A percentile compares a stretch with the other conserved stretches of the same genome.
These are phyloP conservation scores for Seriola dumerili DNA, from an alignment of 2,113 vertebrate genomes.

Conservation along the genomic window DNA sequence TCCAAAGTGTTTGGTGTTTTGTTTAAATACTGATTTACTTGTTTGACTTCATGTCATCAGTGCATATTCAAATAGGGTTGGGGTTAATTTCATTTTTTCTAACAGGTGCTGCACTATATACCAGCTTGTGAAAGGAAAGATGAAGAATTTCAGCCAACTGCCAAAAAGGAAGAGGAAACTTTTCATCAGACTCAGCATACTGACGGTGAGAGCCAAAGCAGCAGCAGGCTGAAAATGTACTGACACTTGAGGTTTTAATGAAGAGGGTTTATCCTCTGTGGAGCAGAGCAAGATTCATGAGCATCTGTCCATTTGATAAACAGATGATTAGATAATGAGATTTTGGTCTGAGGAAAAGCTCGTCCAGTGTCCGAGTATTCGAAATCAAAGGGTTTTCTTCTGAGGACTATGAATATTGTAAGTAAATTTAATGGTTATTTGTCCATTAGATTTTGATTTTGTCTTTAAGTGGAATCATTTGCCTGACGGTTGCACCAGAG, in stretches of 20 bases:
- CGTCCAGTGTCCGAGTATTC: neutral
- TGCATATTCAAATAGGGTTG: neutral
- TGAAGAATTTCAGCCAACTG: neutral
- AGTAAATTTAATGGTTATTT: neutral
- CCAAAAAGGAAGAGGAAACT: constrained; percentile 5
- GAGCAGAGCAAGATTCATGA: neutral
- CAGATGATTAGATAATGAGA: neutral
- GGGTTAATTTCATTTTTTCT: neutral
- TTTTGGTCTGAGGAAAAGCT: neutral
- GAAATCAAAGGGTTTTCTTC: neutral
- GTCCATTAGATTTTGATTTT: no score
- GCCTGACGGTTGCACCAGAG: no score
- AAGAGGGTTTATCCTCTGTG: neutral
- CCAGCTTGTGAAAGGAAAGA: constrained; percentile 76
- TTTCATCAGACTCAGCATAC: neutral
- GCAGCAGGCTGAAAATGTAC: neutral
- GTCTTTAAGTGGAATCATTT: no score
- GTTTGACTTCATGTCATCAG: neutral
- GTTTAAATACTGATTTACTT: neutral
- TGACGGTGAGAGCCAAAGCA: constrained; percentile 40
- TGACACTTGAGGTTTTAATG: neutral
- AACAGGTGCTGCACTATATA: constrained; percentile 83
- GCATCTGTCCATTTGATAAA: no score
- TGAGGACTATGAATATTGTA: neutral
- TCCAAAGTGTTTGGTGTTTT: neutral